These are phyloP conservation scores for Euproctis similis DNA, from an alignment of 2,888 invertebrate species.

Conservation along the genomic window DNA sequence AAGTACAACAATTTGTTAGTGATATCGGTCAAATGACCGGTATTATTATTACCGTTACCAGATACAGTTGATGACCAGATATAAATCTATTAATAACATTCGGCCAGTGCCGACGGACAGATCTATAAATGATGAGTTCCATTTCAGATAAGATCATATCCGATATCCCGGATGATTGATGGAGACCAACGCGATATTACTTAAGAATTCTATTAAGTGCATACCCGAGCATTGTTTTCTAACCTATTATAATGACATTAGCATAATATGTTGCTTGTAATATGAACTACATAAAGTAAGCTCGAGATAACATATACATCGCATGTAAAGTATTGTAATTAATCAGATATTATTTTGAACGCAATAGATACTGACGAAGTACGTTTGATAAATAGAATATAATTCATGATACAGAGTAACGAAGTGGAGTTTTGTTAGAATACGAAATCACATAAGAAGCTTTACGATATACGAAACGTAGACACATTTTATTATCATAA, in stretches of 20 bases:
- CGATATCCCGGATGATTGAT: slow-evolving; percentile 67
- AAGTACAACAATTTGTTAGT: slow-evolving; percentile 59
- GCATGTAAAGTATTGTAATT: slow-evolving; percentile 20
- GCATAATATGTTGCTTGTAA: slow-evolving; percentile 43
- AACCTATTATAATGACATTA: slow-evolving; percentile 63
- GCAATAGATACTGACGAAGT: slow-evolving; percentile 2
- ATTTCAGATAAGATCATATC: slow-evolving; percentile 72
- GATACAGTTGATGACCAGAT: slow-evolving; percentile 70
- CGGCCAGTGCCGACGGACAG: slow-evolving; percentile 64
- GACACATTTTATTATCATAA: slow-evolving; percentile 1
- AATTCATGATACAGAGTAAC: slow-evolving; percentile 4
- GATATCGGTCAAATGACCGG: slow-evolving; percentile 53
- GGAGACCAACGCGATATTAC: slow-evolving; percentile 50
- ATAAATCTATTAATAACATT: slow-evolving; percentile 74
- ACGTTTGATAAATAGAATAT: slow-evolving; percentile 2
- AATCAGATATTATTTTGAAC: slow-evolving; percentile 11
- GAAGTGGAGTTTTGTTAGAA: slow-evolving; percentile 3
- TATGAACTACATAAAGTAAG: slow-evolving; percentile 16
- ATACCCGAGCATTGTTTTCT: slow-evolving; percentile 58
- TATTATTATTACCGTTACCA: slow-evolving; percentile 55
- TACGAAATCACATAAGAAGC: neutral
- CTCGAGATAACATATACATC: slow-evolving; percentile 9
- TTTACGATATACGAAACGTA: neutral
- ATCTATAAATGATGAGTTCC: slow-evolving; percentile 75
- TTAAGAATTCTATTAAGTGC: slow-evolving; percentile 66